Percentiles rank a stretch among this genome's conserved stretches.
These are phyloP conservation scores for Osmerus mordax DNA, from an alignment of 2,113 vertebrate species.

Conservation along the genomic window DNA sequence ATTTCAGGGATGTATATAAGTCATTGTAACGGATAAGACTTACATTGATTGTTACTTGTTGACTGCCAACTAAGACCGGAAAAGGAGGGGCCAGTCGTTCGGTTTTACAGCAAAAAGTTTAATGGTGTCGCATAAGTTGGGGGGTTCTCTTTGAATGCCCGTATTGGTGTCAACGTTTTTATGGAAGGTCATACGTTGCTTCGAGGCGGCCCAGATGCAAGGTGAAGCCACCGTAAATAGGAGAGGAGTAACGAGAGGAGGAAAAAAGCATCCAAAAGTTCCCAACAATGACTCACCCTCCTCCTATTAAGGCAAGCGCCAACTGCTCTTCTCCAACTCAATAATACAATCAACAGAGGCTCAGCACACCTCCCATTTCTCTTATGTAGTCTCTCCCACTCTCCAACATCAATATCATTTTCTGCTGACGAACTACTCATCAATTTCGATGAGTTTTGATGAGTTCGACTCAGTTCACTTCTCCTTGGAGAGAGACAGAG, in stretches of 20 bases:
- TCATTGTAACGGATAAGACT: constrained; percentile 56
- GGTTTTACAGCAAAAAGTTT: background rate
- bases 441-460: background rate
- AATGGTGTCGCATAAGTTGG: too few relatives aligned
- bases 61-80: constrained; percentile 20
- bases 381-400: background rate
- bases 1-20: constrained; percentile 60
- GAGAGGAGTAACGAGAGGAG: too few relatives aligned
- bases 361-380: background rate
- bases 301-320: too few relatives aligned
- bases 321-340: background rate
- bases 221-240: too few relatives aligned
- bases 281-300: too few relatives aligned
- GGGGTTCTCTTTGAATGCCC: too few relatives aligned
- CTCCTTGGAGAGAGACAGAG: background rate
- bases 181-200: too few relatives aligned
- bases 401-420: background rate
- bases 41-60: constrained; percentile 55
- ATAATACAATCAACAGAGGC: constrained; percentile 1
- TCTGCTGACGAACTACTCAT: background rate
- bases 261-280: too few relatives aligned
- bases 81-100: background rate
- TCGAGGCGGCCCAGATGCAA: too few relatives aligned
- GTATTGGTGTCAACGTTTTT: too few relatives aligned
- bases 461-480: background rate